Evolutionary conservation across 2,797 vertebrate genomes (phyloP).

Genomic region (Merluccius polli): DNA sequence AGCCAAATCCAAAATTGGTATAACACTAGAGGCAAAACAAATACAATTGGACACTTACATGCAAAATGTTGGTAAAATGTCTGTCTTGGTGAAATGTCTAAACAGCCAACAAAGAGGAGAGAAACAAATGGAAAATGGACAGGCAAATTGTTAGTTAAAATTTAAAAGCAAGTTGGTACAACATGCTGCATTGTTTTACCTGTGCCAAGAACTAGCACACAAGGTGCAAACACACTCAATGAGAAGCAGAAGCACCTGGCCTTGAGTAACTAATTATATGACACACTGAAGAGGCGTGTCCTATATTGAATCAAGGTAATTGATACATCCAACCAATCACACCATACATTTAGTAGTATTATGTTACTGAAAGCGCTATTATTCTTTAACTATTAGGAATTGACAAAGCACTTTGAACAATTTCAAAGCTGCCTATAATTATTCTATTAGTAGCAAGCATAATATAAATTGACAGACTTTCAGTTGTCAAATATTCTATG

Average conservation of each 20-base stretch:
- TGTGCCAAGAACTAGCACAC: constrained; percentile 15
- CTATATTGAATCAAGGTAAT: background rate
- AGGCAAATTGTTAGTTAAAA: no score
- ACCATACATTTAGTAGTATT: background rate
- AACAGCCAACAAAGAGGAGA: no score
- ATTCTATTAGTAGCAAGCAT: background rate
- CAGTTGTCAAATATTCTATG: background rate
- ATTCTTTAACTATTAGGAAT: background rate
- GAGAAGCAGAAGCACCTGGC: constrained; percentile 30
- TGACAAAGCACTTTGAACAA: background rate
- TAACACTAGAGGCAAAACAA: no score
- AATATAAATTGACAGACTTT: background rate
- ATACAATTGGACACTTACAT: no score
- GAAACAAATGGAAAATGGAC: no score
- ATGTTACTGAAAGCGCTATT: background rate
- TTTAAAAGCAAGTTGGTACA: no score
- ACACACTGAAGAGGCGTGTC: constrained; percentile 25
- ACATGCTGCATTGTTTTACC: constrained; percentile 28
- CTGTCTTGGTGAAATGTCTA: no score
- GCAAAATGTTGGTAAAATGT: no score
- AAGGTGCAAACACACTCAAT: background rate
- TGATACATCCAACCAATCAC: background rate
- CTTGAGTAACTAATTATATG: constrained; percentile 50
- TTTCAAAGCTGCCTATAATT: background rate
- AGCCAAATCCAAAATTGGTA: no score